phyloP scores from a whole-genome alignment of 2,113 vertebrate species.

The Peromyscus leucopus region DNA sequence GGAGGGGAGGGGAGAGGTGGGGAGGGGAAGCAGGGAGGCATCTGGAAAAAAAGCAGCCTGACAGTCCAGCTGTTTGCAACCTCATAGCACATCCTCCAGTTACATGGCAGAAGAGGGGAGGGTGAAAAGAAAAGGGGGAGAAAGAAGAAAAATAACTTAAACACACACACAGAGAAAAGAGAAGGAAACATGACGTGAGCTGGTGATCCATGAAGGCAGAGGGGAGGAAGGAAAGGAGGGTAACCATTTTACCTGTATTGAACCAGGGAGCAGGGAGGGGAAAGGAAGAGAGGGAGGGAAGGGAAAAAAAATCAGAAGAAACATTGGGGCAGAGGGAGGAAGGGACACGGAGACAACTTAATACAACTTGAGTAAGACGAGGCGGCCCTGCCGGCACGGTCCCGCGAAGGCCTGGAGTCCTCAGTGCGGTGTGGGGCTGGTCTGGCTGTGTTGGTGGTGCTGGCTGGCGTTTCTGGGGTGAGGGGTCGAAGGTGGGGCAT shows the following conservation, averaged over 20 bases:
- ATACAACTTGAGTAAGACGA: conserved; percentile 77
- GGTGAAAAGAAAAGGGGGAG: conserved; percentile 80
- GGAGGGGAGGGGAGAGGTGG: not conserved
- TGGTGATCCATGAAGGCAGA: conserved; percentile 81
- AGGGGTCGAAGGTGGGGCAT: conserved; percentile 66
- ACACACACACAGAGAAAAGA: conserved; percentile 73
- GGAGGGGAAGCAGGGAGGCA: conserved; percentile 70
- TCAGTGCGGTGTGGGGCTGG: conserved; percentile 56
- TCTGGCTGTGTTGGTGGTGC: conserved; percentile 16
- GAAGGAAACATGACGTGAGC: conserved; percentile 83
- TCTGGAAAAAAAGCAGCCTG: conserved; percentile 86
- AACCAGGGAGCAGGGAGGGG: conserved; percentile 43
- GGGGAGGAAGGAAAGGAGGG: conserved; percentile 48
- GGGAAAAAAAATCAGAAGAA: conserved; percentile 66
- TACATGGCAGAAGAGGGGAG: conserved; percentile 83
- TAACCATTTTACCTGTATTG: conserved; percentile 51
- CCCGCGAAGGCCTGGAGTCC: conserved; percentile 77
- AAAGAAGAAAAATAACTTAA: conserved; percentile 80
- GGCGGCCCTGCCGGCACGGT: conserved; percentile 70
- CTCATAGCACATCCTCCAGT: conserved; percentile 82
- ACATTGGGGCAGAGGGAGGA: conserved; percentile 71
- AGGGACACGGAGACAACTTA: conserved; percentile 78
- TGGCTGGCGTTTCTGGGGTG: conserved; percentile 58
- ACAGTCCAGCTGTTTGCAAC: conserved; percentile 84
- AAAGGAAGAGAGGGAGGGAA: not conserved